Conservation (phyloP, 2,113 vertebrate species). For the Acanthisitta chloris region DNA sequence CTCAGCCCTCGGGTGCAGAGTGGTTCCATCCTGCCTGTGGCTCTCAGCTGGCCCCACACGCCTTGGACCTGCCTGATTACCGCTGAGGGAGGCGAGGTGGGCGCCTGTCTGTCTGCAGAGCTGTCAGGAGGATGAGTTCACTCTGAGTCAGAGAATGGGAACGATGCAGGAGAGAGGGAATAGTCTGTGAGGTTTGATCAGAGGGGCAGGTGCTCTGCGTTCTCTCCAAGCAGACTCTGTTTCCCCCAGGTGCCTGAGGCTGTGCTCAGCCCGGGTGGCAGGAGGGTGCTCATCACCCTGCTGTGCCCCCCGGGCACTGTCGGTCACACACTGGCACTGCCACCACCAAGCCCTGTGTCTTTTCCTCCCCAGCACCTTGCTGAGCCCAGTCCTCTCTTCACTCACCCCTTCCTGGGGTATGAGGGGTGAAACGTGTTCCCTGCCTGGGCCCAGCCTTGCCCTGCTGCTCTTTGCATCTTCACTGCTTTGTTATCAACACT, state of each 20-base stretch:
- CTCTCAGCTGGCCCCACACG: accelerated
- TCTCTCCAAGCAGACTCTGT: accelerated
- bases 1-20: neutral
- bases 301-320: neutral
- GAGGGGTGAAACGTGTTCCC: accelerated
- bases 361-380: neutral
- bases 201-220: neutral
- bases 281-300: neutral
- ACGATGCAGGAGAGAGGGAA: neutral
- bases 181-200: neutral
- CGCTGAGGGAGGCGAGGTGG: neutral
- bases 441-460: neutral
- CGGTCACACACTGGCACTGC: neutral
- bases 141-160: neutral
- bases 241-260: neutral
- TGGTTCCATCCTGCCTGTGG: neutral
- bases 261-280: neutral
- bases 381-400: neutral
- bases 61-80: neutral
- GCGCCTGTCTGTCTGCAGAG: neutral
- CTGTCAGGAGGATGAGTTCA: neutral
- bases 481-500: accelerated
- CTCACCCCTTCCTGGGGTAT: accelerated
- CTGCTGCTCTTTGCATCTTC: neutral
- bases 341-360: accelerated